A percentile compares a stretch with the other conserved stretches of the same genome.
Evolutionary conservation across 2,797 vertebrate species (phyloP).

Genomic region (Mormyrus hasselquistii): DNA sequence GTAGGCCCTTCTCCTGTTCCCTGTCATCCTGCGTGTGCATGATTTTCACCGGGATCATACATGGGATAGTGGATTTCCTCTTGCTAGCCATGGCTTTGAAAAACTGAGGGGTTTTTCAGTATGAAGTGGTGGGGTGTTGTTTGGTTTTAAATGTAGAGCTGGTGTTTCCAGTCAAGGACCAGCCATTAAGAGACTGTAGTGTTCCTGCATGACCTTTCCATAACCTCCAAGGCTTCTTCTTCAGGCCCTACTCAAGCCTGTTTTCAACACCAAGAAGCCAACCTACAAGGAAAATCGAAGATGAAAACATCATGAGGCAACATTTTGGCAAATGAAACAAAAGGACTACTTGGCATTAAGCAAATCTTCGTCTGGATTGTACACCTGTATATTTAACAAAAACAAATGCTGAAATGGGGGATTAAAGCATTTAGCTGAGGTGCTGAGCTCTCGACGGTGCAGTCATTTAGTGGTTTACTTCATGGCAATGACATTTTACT

Average conservation of each 20-base stretch:
- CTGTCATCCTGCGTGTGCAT: constrained; percentile 61
- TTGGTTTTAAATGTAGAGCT: background rate
- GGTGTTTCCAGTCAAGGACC: constrained; percentile 46
- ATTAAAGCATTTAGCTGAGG: background rate
- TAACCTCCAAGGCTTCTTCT: constrained; percentile 19
- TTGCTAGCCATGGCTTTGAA: constrained; percentile 85
- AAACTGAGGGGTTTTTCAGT: constrained; percentile 16
- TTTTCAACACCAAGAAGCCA: constrained; percentile 30
- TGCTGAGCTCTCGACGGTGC: background rate
- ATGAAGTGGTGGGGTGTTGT: constrained; percentile 30
- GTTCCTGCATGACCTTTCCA: constrained; percentile 41
- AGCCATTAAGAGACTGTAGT: constrained; percentile 40
- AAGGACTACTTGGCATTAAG: background rate
- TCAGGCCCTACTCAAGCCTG: background rate
- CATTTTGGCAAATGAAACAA: background rate
- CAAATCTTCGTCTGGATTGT: background rate
- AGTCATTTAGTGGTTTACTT: background rate
- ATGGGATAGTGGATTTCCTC: constrained; percentile 93
- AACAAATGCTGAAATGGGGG: background rate
- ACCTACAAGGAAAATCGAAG: constrained; percentile 40
- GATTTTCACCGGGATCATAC: constrained; percentile 92
- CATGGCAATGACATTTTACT: background rate
- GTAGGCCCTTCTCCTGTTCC: constrained; percentile 49
- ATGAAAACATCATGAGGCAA: background rate
- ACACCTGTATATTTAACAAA: background rate